Base-by-base conservation (phyloP, 2,113 vertebrate species). In the Chitala chitala region DNA sequence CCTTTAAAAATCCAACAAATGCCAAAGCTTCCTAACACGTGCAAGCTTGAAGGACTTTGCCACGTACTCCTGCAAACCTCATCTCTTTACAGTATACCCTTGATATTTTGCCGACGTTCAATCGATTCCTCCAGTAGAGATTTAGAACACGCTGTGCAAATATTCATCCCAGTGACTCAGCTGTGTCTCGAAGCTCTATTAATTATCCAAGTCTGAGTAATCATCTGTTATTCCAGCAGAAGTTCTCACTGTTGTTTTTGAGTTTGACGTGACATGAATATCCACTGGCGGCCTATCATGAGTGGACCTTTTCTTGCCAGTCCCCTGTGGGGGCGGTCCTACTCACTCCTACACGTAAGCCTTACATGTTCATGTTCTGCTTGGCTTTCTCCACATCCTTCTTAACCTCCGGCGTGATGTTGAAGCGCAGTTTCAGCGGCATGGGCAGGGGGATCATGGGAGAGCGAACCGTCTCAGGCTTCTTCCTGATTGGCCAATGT, bases 371-470 rank as follows among this genome's bases (percentile, higher is more conserved):
- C 75, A 98, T 90, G 75, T 91, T 92, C 81, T 91, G 90, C 81
- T 98, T 94, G 74, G 97, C 97, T 3, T 92, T 88, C 81, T 98
- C 95, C 0, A 99, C 96, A 85, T 95, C 91, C 0, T 48, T 91
- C 88, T 94, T 94, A 73, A 95, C 86, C 75, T 98, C 95, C 0
- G 94, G 86, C 0, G 92, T 96, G 86, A 99, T 92, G 88, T 94
- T 97, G 84, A 99, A 99, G 26, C 90, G 85, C 3, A 98, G 89
- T 79, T 95, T 98, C 82, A 84, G 87, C 1, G 97, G 96, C 90
- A 89, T 88, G 0, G 92, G 89, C 75, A 96, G 70, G 36, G 92
- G 88, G 53, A 83, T 82, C 73, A 81, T 85, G 22, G 92, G 87
- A 0, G 91, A 86, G 26, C 80, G 85, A 9, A 82, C 68, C 2